These are phyloP conservation scores for Dasypogon diadema DNA, from an alignment of 2,888 invertebrate species.

Conservation along the genomic window DNA sequence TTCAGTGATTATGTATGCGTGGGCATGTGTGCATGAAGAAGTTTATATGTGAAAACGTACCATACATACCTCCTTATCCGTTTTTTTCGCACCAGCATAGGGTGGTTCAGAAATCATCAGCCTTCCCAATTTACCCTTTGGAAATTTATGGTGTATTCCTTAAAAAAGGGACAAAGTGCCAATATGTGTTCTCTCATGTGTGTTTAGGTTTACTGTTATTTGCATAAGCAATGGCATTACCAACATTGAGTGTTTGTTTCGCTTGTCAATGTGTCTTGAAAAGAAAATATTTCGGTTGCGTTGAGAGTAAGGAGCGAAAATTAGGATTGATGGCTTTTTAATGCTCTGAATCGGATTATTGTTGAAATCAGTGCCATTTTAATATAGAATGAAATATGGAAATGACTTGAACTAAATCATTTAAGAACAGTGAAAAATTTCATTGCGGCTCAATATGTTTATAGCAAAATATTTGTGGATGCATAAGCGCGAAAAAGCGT, in stretches of 20 bases:
- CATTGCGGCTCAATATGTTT: too few relatives aligned
- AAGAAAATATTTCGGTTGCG: background rate
- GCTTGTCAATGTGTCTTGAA: background rate
- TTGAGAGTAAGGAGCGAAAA: constrained; percentile 68
- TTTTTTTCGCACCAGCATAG: background rate
- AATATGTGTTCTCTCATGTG: constrained; percentile 8
- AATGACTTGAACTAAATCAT: too few relatives aligned
- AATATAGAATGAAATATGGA: too few relatives aligned
- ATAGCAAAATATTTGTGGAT: too few relatives aligned
- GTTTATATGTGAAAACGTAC: too few relatives aligned
- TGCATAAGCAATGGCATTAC: constrained; percentile 10
- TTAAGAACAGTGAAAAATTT: too few relatives aligned
- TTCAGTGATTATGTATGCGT: background rate
- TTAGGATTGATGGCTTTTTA: too few relatives aligned
- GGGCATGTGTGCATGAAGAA: background rate
- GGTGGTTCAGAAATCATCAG: constrained; percentile 30
- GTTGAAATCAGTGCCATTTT: too few relatives aligned
- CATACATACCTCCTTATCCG: background rate
- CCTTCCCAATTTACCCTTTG: constrained; percentile 21
- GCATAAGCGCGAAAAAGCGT: too few relatives aligned
- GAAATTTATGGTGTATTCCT: constrained; percentile 35
- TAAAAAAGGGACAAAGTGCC: constrained; percentile 33
- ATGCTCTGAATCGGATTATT: too few relatives aligned
- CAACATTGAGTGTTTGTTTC: background rate
- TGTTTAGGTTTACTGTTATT: background rate